phyloP scores from a whole-genome alignment of 1,140 invertebrate species.

The Yoshiicerus persimilis region DNA sequence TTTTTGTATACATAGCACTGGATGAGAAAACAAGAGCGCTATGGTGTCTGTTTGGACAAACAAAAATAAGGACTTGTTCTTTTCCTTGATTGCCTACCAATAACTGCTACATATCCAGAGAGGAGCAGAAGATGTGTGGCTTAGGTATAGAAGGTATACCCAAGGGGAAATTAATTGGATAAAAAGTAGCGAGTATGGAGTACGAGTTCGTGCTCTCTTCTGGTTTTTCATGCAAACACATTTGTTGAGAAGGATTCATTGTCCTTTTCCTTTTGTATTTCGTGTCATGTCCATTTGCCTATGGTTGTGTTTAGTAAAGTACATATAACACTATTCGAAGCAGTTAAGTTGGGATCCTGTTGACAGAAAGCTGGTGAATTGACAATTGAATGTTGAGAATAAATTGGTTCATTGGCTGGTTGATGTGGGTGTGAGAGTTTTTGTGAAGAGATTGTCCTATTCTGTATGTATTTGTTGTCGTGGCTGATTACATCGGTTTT shows the following conservation, averaged over 20 bases:
- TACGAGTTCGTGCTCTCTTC: neutral
- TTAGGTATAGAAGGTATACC: neutral
- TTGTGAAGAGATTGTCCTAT: neutral
- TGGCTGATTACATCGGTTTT: neutral
- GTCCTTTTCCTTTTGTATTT: neutral
- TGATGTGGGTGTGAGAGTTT: conserved; percentile 11
- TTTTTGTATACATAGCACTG: neutral
- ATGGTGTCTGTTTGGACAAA: neutral
- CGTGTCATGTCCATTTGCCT: neutral
- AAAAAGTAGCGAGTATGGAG: neutral
- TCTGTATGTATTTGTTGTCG: neutral
- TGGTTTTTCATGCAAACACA: neutral
- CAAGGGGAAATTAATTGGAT: neutral
- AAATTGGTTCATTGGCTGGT: neutral
- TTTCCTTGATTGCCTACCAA: neutral
- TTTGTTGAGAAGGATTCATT: neutral
- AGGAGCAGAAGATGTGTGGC: neutral
- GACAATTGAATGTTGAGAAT: conserved; percentile 7
- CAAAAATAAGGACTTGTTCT: neutral
- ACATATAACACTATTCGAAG: neutral
- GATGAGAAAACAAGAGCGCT: neutral
- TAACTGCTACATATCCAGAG: neutral
- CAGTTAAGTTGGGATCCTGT: neutral
- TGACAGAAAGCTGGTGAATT: neutral
- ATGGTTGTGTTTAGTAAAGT: neutral